Base-by-base conservation (phyloP, 2,797 vertebrate species). In the Podarcis lilfordi region DNA sequence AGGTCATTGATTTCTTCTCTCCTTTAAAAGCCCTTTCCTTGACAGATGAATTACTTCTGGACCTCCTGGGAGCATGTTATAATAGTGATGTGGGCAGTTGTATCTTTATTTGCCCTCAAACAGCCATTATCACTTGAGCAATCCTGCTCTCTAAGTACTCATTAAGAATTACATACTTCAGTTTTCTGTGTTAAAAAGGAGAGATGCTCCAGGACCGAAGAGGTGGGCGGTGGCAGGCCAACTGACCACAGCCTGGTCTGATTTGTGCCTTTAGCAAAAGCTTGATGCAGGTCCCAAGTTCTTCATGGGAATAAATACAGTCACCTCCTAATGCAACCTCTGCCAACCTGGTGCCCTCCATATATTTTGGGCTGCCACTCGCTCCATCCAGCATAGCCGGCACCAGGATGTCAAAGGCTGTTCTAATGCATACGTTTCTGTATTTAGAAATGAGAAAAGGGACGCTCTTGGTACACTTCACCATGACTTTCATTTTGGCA, bases 51-150 rank as follows among this genome's bases (percentile, higher is more conserved):
- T 79, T 88, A 79, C 66, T 72, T 79, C 45, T 79, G 35, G 66
- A 2, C 45, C 75, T 79, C 87, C 66, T 43, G 75, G 64, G 87
- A 78, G 29, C 19, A 19, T 80, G 21, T 64, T 76, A 15, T 40
- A 71, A 50, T 40, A 32, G 61, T 66, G 69, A 79, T 79, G 74
- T 50, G 85, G 76, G 64, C 81, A 68, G 25, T 55, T 61, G 17
- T 77, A 69, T 84, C 74, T 84, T 77, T 71, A 84, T 88, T 55
- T 43, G 87, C 32, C 75, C 50, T 88, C 74, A 5, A 71, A 37
- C 64, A 61, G 74, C 8, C 66, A 45, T 88, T 77, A 55, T 55
- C 74, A 68, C 40, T 88, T 55, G 72, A 83, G 72, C 10, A 68
- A 11, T 83, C n/a, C 25, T 35, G 61, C 27, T 78, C 59, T 68